Base-by-base conservation (phyloP, 2,888 invertebrate genomes). In the Lasius fuliginosus region DNA sequence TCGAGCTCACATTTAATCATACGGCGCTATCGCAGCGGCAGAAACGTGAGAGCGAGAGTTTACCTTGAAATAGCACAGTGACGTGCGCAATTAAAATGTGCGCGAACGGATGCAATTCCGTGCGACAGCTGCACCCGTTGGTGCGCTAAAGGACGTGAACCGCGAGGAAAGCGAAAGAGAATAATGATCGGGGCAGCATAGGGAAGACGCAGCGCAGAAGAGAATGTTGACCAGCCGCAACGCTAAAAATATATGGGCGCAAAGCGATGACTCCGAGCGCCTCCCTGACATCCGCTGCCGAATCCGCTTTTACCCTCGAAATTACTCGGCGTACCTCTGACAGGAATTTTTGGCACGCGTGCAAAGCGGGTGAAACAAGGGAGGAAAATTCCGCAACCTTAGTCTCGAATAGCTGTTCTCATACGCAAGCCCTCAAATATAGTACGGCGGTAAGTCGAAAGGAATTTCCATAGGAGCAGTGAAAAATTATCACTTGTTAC, bases 221-320 rank as follows among this genome's bases (percentile, higher is more conserved):
- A 88, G 92, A 92, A 92, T 92, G 92, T 89, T 90, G 92, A 92
- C 91, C 92, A 92, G 90, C 90, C 86, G 73, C 73, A 85, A 82
- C 83, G 85, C 90, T 92, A 92, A 92, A 92, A 92, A 90, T 90
- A 92, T 89, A 86, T 65, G 77, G 85, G 88, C 91, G 87, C 90
- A 88, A 92, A 92, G 87, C 92, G 89, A 92, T 87, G 91, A 89
- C 92, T 91, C 85, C 86, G 69, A 86, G 69, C 67, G 62, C 56
- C 83, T 46, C 64, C 42, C 30, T 42, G 23, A 56, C 75, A 3
- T 53, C 27, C 65, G 30, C 42, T 49, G 73, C 42, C 62, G 73
- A 84, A 87, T 56, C 86, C 87, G 86, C 90, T 90, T 91, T 92
- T 91, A 92, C 90, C 92, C 92, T 92, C 92, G 89, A 88, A 90